Evolutionary conservation across 2,888 invertebrate species (phyloP).

Genomic region (Napeogenes sylphis): DNA sequence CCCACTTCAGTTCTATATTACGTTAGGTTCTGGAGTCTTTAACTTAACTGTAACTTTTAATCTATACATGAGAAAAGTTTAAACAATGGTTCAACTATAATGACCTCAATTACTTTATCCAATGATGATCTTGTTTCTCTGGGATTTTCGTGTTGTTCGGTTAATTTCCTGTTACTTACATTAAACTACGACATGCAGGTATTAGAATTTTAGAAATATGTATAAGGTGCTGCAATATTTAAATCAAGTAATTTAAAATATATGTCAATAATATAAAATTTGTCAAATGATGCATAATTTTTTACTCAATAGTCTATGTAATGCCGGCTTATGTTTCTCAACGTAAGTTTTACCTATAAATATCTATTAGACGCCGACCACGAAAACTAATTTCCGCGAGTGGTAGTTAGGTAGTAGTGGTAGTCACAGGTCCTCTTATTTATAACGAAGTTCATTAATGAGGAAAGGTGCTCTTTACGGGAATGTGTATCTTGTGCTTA

Average conservation of each 20-base stretch:
- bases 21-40: neutral
- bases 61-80: neutral
- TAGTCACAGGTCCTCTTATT: conserved; percentile 32
- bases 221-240: neutral
- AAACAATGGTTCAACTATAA: conserved; percentile 1
- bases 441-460: conserved; percentile 72
- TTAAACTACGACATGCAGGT: neutral
- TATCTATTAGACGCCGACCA: conserved; percentile 69
- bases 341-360: conserved; percentile 66
- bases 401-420: conserved; percentile 52
- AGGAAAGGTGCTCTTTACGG: conserved; percentile 37
- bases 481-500: conserved; percentile 46
- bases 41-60: neutral
- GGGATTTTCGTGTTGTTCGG: neutral
- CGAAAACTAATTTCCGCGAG: conserved; percentile 71
- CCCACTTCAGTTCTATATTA: neutral
- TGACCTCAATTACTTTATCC: neutral
- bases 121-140: conserved; percentile 1
- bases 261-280: neutral
- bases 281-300: conserved; percentile 1
- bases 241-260: neutral
- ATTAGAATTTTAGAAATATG: neutral
- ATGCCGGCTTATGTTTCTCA: conserved; percentile 19
- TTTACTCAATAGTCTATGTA: neutral
- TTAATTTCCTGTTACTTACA: neutral